A percentile compares a stretch with the other conserved stretches of the same genome.
Evolutionary conservation across 2,113 vertebrate species (phyloP).

Genomic region (Siniperca knerii): DNA sequence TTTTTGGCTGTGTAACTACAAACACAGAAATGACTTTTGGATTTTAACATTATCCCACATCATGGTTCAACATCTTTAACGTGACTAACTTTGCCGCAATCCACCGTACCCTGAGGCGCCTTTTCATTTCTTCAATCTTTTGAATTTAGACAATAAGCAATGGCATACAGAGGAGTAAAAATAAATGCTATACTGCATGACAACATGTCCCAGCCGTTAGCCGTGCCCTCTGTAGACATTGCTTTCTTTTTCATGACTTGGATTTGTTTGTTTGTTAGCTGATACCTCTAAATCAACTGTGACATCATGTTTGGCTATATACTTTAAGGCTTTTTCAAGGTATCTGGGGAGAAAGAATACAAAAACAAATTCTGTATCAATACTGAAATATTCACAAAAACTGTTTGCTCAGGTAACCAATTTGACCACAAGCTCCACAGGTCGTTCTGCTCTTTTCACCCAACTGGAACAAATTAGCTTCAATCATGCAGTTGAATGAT

Average conservation of each 20-base stretch:
- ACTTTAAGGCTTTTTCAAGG: background rate
- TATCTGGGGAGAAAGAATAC: background rate
- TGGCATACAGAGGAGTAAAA: background rate
- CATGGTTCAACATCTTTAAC: background rate
- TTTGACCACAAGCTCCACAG: background rate
- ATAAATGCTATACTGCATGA: background rate
- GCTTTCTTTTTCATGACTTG: background rate
- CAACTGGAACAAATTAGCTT: background rate
- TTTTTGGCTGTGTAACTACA: background rate
- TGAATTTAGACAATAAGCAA: background rate
- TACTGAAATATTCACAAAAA: background rate
- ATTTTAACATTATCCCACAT: background rate
- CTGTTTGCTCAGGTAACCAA: background rate
- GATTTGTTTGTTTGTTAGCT: background rate
- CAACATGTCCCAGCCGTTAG: too few relatives aligned
- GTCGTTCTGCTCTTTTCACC: background rate
- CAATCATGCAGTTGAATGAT: background rate
- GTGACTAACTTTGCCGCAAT: background rate
- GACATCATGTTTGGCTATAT: background rate
- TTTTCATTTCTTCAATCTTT: conserved; percentile 10
- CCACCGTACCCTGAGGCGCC: background rate
- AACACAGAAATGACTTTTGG: background rate
- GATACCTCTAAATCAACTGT: too few relatives aligned
- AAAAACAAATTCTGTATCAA: background rate
- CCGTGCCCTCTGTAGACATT: background rate